phyloP scores from a whole-genome alignment of 1,140 invertebrate genomes.

The Mylabris phalerata region DNA sequence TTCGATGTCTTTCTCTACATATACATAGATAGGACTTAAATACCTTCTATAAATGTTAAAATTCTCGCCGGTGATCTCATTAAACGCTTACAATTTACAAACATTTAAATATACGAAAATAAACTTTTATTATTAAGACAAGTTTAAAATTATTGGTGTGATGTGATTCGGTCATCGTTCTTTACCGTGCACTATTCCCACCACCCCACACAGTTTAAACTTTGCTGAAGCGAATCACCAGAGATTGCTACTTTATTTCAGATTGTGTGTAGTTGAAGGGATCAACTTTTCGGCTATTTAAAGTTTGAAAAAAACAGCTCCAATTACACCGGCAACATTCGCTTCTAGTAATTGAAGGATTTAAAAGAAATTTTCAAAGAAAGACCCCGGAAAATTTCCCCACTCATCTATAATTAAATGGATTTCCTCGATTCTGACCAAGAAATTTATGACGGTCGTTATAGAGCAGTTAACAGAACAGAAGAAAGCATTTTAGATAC shows the following conservation, averaged over 20 bases:
- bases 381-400: background rate
- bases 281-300: slow-evolving; percentile 12
- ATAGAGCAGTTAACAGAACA: slow-evolving; percentile 6
- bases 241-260: slow-evolving; percentile 9
- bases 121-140: too few species aligned
- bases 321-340: background rate
- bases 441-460: background rate
- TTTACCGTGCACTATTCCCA: background rate
- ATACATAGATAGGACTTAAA: background rate
- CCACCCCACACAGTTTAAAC: background rate
- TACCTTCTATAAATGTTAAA: too few species aligned
- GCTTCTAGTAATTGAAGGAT: background rate
- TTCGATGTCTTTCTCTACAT: slow-evolving; percentile 8
- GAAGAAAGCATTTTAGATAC: slow-evolving; percentile 16
- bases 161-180: too few species aligned
- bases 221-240: slow-evolving; percentile 8
- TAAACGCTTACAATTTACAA: too few species aligned
- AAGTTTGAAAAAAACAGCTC: slow-evolving; percentile 4
- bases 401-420: background rate
- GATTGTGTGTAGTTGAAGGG: slow-evolving; percentile 10
- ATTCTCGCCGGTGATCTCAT: too few species aligned
- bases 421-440: background rate
- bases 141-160: too few species aligned
- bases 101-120: too few species aligned
- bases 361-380: background rate